Base-by-base conservation (phyloP, 1,140 invertebrate species). In the Meteorus sp. region DNA sequence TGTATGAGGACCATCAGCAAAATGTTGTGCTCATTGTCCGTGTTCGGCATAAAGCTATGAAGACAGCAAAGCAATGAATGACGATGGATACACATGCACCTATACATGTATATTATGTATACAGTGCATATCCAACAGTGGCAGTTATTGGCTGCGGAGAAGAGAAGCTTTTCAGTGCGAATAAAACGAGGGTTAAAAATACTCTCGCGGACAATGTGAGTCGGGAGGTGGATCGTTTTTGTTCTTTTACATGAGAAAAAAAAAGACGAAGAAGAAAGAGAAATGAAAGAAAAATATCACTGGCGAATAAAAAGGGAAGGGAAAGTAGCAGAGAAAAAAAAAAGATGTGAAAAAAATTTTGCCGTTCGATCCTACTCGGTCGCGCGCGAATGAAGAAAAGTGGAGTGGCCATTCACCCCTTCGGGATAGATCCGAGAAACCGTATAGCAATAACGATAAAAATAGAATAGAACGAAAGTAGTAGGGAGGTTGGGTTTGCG, bases 261-360 rank as follows among this genome's bases (percentile, higher is more conserved):
- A 59, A 65, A 59, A 41, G 60, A 67, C 62, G 48, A 63, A 68
- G 67, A 63, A 63, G 60, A 19, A 20, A 63, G 57, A 51, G 56
- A 37, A n/a, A n/a, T n/a, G n/a, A n/a, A n/a, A n/a, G n/a, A n/a
- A n/a, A n/a, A n/a, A n/a, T n/a, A n/a, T n/a, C n/a, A n/a, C n/a
- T n/a, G n/a, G n/a, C n/a, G n/a, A n/a, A n/a, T n/a, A n/a, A n/a
- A n/a, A n/a, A 48, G 29, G 19, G 45, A 35, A 53, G 51, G 53
- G 35, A 33, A 29, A 22, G 25, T 19, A 15, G 53, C 7, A 25
- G 31, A 27, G 59, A 54, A 48, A 33, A 62, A 62, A 44, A 59
- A 57, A 8, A 44, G 8, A 43, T n/a, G n/a, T n/a, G 15, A 23
- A 47, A 44, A 31, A 33, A 39, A 45, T 39, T 39, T n/a, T 39